phyloP scores from a whole-genome alignment of 2,888 invertebrate genomes.

The Drosophila silvestris region DNA sequence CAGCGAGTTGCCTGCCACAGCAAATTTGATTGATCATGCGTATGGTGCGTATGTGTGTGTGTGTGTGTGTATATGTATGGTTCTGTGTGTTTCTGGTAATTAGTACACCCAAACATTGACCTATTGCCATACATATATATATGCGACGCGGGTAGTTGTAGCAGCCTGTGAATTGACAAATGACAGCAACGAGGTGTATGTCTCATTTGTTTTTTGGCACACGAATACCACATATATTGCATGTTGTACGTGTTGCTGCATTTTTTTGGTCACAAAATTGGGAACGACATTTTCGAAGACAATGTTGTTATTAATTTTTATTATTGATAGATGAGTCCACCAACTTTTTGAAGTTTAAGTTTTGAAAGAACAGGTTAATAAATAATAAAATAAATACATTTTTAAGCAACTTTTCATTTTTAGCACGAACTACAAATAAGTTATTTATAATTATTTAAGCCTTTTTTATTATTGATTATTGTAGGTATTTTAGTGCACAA shows the following conservation, averaged over 20 bases:
- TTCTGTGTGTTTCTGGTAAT: slow-evolving; percentile 47
- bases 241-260: neutral
- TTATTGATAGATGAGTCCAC: neutral
- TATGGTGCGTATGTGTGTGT: neutral
- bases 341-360: neutral
- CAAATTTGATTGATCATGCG: slow-evolving; percentile 58
- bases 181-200: slow-evolving; percentile 24
- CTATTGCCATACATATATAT: slow-evolving; percentile 40
- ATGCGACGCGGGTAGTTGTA: slow-evolving; percentile 40
- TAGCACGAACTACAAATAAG: neutral
- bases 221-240: neutral
- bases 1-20: slow-evolving; percentile 22
- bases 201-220: neutral
- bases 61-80: slow-evolving; percentile 1
- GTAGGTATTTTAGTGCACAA: neutral
- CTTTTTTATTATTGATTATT: neutral
- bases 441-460: no score
- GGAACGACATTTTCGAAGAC: neutral
- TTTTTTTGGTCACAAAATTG: neutral
- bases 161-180: slow-evolving; percentile 61
- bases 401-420: neutral
- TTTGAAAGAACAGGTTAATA: neutral
- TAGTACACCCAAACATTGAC: slow-evolving; percentile 57
- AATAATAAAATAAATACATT: neutral
- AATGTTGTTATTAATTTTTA: neutral